Evolutionary conservation across 1,140 invertebrate genomes (phyloP), one percentile per base, ranked within the genome.

Genomic region (Aphis craccivora): DNA sequence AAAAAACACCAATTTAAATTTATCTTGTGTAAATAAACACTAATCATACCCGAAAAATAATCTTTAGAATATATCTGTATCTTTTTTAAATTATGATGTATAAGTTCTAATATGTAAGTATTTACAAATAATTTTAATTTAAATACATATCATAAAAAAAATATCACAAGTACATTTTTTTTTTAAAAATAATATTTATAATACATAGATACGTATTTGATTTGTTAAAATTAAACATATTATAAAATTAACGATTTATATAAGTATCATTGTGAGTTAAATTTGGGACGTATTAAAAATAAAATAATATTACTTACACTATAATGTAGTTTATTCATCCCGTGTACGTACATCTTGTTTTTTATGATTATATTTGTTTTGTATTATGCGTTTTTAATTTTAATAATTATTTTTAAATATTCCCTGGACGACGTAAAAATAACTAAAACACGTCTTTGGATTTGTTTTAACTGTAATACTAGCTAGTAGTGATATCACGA

Each of bases 281-380:
- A 40, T 40, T 48, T 1, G 48, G 14, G 18, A 67, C 0, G 2
- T 67, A 22, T 22, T 37, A 37, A 9, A 37, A 83, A 37, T 0
- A 8, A n/a, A 83, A 37, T 22, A 86, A 86, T 45, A 40, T 90
- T 90, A 90, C 89, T 90, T 67, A 90, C 89, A 43, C 37, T 45
- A 43, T 20, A 90, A 14, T n/a, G 45, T 9, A 45, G 30, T 2
- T 60, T 40, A 25, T 18, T 40, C 30, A 8, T 90, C 40, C 30
- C 0, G 25, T 67, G 40, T 60, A 18, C 37, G 37, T 67, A 43
- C 89, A 90, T 90, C 6, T 20, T 90, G 25, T n/a, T 20, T 60
- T 7, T 89, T 89, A 53, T 89, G 18, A 51, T 30, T 43, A 43
- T 35, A 51, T 4, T 88, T 11, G 30, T 6, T 86, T 43, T 45